Percentiles rank a stretch among this genome's conserved stretches.
Evolutionary conservation across 2,113 vertebrate genomes (phyloP).

Genomic region (Crotophaga sulcirostris): DNA sequence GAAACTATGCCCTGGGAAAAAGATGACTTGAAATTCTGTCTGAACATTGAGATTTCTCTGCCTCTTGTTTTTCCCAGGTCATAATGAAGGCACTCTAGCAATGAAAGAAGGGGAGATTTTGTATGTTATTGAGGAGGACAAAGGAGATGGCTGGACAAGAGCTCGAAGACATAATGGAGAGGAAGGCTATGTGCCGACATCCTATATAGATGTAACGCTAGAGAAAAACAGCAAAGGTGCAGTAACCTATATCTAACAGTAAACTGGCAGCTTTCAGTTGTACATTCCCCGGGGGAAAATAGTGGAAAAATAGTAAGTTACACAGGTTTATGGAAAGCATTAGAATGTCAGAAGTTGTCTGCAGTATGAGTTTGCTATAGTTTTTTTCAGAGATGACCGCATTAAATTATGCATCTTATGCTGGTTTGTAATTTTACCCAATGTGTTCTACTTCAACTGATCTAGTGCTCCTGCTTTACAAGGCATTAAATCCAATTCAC

Average conservation of each 20-base stretch:
- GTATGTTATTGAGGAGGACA: conserved; percentile 97
- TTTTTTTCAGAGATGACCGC: conserved; percentile 10
- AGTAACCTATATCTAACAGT: conserved; percentile 96
- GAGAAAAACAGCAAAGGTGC: conserved; percentile 99
- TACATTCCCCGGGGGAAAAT: conserved; percentile 21
- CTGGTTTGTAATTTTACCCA: conserved; percentile 53
- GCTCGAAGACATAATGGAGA: conserved; percentile 93
- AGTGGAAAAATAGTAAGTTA: conserved; percentile 23
- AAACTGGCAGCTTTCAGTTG: conserved; percentile 59
- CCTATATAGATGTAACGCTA: conserved; percentile 97
- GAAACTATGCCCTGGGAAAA: conserved; percentile 14
- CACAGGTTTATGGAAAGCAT: conserved; percentile 31
- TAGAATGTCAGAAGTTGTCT: conserved; percentile 65
- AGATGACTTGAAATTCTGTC: conserved; percentile 19
- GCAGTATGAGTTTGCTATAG: conserved; percentile 66
- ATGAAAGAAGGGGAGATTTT: conserved; percentile 95
- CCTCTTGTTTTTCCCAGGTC: conserved; percentile 77
- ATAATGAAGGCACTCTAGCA: conserved; percentile 95
- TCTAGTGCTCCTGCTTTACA: conserved; percentile 53
- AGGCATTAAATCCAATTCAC: conserved; percentile 1
- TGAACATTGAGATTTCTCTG: neutral
- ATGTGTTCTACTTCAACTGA: conserved; percentile 57
- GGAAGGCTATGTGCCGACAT: conserved; percentile 98
- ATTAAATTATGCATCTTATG: conserved; percentile 13
- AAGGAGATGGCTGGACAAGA: conserved; percentile 98